Percentiles rank a stretch among this genome's conserved stretches.
Evolutionary conservation across 2,797 vertebrate genomes (phyloP).

Genomic region (Danio tinwini): DNA sequence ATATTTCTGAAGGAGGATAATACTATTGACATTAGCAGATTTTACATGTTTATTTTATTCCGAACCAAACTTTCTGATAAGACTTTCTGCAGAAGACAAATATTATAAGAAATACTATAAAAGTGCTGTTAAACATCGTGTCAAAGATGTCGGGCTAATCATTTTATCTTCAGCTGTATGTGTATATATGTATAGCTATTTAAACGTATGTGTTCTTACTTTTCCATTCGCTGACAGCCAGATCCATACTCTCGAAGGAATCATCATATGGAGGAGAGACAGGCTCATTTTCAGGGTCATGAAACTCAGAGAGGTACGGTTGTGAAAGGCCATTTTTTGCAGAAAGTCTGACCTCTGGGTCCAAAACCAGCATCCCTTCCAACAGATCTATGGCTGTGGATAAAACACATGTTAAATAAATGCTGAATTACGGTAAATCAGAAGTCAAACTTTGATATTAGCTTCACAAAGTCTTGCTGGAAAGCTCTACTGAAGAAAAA

Average conservation of each 20-base stretch:
- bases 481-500: too few relatives aligned
- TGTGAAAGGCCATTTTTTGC: constrained; percentile 77
- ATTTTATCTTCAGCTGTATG: background rate
- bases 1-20: too few relatives aligned
- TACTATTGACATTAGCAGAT: too few relatives aligned
- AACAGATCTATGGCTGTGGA: constrained; percentile 76
- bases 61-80: too few relatives aligned
- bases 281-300: constrained; percentile 78
- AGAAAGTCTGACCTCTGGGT: constrained; percentile 80
- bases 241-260: constrained; percentile 83
- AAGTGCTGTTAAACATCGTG: too few relatives aligned
- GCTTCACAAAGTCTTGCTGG: background rate
- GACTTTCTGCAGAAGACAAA: too few relatives aligned
- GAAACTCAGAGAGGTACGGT: constrained; percentile 78
- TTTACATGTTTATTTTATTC: too few relatives aligned
- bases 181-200: background rate
- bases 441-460: background rate
- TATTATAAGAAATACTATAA: too few relatives aligned
- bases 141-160: too few relatives aligned
- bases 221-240: constrained; percentile 82
- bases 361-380: constrained; percentile 82
- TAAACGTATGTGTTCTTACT: constrained; percentile 66
- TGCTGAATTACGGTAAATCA: background rate
- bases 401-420: constrained; percentile 26
- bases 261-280: constrained; percentile 80